Conservation (phyloP, 2,797 vertebrate genomes). For the Urosaurus nigricauda region DNA sequence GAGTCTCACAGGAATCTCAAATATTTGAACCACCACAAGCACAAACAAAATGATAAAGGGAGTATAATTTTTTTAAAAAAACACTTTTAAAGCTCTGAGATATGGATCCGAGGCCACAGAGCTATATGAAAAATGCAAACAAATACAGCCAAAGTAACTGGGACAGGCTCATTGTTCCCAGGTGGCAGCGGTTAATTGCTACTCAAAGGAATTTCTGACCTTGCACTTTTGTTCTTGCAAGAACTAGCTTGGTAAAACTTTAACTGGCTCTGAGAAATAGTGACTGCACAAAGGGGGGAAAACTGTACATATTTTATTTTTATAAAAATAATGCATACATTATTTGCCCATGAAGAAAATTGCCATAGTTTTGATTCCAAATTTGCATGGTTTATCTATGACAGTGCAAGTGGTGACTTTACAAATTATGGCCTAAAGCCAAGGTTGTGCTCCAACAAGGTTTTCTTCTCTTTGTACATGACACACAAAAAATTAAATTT, state of each 20-base stretch:
- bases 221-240: neutral
- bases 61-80: slow-evolving; percentile 11
- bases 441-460: neutral
- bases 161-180: neutral
- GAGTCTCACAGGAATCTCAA: slow-evolving; percentile 33
- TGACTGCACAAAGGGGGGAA: neutral
- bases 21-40: rapidly evolving
- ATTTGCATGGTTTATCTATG: neutral
- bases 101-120: slow-evolving; percentile 10
- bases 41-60: slow-evolving; percentile 16
- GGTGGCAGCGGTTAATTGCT: neutral
- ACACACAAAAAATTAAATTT: too few species aligned
- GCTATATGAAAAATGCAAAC: neutral
- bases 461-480: neutral
- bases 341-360: rapidly evolving
- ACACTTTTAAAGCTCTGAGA: slow-evolving; percentile 26
- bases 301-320: neutral
- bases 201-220: slow-evolving; percentile 14
- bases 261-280: slow-evolving; percentile 33
- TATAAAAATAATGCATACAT: neutral
- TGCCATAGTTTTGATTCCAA: neutral
- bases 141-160: neutral
- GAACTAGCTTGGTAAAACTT: slow-evolving; percentile 18
- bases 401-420: too few species aligned
- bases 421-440: too few species aligned